A percentile compares a stretch with the other conserved stretches of the same genome.
These are phyloP conservation scores for Leucoraja erinaceus DNA, from an alignment of 2,113 vertebrate species.

Conservation along the genomic window DNA sequence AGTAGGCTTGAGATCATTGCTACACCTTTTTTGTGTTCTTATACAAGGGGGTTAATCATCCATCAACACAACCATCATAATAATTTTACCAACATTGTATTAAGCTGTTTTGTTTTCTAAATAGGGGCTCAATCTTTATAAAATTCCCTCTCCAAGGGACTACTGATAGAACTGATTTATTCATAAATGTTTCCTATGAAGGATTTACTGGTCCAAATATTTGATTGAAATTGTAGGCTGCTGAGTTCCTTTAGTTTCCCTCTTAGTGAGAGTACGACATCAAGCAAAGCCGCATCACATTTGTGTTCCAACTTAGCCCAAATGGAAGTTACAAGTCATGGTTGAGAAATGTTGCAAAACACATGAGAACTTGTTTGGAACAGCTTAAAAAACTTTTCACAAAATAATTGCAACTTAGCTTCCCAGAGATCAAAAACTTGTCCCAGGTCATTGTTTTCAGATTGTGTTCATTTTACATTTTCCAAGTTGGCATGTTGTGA, in stretches of 20 bases:
- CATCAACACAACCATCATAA: background rate
- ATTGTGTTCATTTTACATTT: slow-evolving; percentile 31
- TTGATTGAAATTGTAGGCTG: background rate
- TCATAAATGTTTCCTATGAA: background rate
- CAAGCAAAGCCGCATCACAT: background rate
- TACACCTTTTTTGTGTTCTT: no score
- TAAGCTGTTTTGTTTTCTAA: background rate
- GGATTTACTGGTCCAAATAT: background rate
- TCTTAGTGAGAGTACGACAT: background rate
- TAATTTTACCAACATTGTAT: background rate
- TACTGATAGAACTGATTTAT: background rate
- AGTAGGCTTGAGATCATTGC: no score
- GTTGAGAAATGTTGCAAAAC: slow-evolving; percentile 24
- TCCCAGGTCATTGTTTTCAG: slow-evolving; percentile 28
- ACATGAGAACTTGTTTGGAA: slow-evolving; percentile 9
- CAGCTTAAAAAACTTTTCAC: background rate
- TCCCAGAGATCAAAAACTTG: background rate
- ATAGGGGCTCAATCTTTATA: background rate
- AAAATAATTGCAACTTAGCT: slow-evolving; percentile 14
- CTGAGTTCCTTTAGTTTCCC: background rate
- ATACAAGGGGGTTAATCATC: background rate
- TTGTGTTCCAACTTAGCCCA: background rate
- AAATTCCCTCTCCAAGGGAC: background rate
- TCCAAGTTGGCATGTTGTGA: slow-evolving; percentile 37
- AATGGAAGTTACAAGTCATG: slow-evolving; percentile 16